phyloP scores from a whole-genome alignment of 2,113 vertebrate genomes.

The Xiphophorus couchianus region DNA sequence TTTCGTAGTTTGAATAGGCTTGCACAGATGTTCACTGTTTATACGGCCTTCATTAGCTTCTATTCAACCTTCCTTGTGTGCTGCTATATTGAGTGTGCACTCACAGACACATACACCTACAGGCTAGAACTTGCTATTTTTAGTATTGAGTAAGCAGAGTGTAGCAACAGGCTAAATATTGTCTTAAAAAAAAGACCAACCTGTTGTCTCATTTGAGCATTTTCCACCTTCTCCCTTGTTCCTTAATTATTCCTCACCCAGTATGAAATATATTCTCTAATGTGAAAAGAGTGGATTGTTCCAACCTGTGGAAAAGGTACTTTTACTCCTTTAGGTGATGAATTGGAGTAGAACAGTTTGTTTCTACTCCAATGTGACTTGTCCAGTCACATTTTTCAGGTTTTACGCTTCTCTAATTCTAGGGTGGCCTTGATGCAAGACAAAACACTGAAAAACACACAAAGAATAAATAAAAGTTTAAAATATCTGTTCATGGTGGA shows the following conservation, averaged over 20 bases:
- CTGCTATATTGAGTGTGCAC: constrained; percentile 37
- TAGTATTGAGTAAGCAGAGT: constrained; percentile 40
- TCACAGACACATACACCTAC: constrained; percentile 13
- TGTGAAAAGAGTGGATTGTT: constrained; percentile 12
- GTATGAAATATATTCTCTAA: constrained; percentile 29
- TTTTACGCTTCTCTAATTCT: background rate
- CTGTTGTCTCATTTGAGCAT: constrained; percentile 17
- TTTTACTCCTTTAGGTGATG: constrained; percentile 20
- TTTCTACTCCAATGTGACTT: background rate
- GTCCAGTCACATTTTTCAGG: background rate
- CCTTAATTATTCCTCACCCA: constrained; percentile 9
- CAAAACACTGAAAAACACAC: background rate
- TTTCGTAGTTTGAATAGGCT: constrained; percentile 68
- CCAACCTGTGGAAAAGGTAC: constrained; percentile 20
- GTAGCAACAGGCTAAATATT: constrained; percentile 51
- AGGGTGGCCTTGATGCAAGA: background rate
- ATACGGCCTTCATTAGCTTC: constrained; percentile 58
- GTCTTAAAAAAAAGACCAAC: constrained; percentile 15
- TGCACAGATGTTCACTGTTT: constrained; percentile 73
- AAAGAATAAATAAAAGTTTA: background rate
- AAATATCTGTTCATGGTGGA: background rate
- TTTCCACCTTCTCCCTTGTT: constrained; percentile 5
- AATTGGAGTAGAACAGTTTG: background rate
- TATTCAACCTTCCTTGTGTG: constrained; percentile 51
- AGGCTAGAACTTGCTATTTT: constrained; percentile 61